Conservation (phyloP, 2,888 invertebrate species). For the Eupithecia insigniata region DNA sequence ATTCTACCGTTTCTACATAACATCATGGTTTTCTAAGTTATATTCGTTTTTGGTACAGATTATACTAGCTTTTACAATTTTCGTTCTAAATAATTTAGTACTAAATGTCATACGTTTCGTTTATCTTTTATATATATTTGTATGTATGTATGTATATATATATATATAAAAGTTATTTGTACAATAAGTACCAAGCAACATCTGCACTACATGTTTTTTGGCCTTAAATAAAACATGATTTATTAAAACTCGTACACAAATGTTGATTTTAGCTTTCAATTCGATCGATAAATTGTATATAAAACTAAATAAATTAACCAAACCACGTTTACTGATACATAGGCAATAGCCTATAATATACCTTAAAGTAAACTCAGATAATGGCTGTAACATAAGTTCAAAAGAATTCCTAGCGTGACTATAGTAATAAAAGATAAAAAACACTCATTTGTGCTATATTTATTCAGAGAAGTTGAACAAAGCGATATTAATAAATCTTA, state of each 20-base stretch:
- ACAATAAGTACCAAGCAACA: too few species aligned
- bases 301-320: neutral
- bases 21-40: neutral
- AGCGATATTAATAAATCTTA: neutral
- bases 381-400: neutral
- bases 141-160: too few species aligned
- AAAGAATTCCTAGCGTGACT: conserved; percentile 6
- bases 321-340: too few species aligned
- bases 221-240: neutral
- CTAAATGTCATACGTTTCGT: neutral
- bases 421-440: neutral
- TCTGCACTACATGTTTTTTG: too few species aligned
- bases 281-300: neutral
- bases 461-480: neutral
- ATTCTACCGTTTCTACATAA: neutral
- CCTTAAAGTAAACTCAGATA: too few species aligned
- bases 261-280: neutral
- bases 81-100: neutral
- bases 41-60: neutral
- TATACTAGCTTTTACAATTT: neutral
- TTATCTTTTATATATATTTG: too few species aligned
- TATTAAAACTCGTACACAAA: neutral
- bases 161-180: too few species aligned
- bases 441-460: neutral
- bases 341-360: too few species aligned